Base-by-base conservation (phyloP, 2,797 vertebrate species). In the Mus minutoides region DNA sequence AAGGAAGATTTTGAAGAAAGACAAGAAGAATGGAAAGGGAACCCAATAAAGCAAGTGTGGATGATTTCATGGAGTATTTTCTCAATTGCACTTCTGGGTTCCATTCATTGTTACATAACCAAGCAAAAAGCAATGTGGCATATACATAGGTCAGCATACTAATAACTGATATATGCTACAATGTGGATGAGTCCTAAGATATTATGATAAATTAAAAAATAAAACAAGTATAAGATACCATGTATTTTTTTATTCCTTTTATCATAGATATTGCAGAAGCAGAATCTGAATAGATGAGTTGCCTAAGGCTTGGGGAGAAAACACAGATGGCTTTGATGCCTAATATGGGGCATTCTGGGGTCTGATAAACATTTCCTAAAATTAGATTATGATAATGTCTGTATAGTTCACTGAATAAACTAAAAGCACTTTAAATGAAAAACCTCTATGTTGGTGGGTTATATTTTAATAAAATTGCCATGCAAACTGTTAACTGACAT, bases 381-480 rank as follows among this genome's bases (percentile, higher is more conserved):
- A 83, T 96, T 54, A 88, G 67, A 67, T 58, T 90, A 37, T 92
- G 83, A 69, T 75, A 75, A 80, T 88, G 21, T 17, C 37, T 76
- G 2, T 0, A 60, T 1, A 93, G 6, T 0, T 71, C 37, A 79
- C 29, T 60, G 31, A 92, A 84, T 96, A 90, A 88, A 71, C 34
- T 88, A 90, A 90, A 94, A 43, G 3, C 58, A 94, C 67, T 40
- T 88, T 56, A 73, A 95, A 90, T 34, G 22, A 22, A 46, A 89
- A 34, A 31, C 13, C 3, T 90, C 46, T 90, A 58, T 84, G 56
- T 67, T 11, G 9, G 1, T 88, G 49, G 86, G 84, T 79, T 90
- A 76, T 46, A 90, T 83, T 78, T 96, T 78, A 88, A 90, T 92
- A 82, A 76, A 88, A 93, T 22, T 43, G 2, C 13, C 86, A 71